Evolutionary conservation across 53 echinoderm and acorn worm species (phyloP).

Genomic region (Zoroaster sp.): DNA sequence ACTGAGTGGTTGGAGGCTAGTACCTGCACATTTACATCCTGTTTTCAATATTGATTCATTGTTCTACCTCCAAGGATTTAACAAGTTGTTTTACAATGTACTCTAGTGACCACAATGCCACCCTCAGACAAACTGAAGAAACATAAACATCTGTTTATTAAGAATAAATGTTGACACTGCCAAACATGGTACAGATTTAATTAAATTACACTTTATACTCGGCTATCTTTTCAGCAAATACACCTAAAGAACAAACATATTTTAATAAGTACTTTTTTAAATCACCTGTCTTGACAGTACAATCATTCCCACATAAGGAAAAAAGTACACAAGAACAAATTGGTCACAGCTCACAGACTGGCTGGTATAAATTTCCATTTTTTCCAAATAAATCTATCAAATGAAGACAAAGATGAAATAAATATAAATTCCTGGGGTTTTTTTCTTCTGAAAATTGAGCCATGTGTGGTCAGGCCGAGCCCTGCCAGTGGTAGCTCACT

Average conservation of each 20-base stretch:
- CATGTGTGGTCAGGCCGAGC: neutral
- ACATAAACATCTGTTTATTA: too few species aligned
- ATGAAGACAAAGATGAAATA: neutral
- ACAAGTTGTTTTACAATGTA: too few species aligned
- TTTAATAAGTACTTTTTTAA: neutral
- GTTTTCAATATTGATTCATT: too few species aligned
- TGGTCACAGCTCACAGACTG: neutral
- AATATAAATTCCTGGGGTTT: neutral
- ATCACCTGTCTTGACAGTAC: neutral
- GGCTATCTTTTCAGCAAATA: neutral
- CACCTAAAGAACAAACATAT: neutral
- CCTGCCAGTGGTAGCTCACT: neutral
- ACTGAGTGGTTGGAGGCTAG: too few species aligned
- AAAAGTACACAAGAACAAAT: neutral
- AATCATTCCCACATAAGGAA: neutral
- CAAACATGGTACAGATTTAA: neutral
- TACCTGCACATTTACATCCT: too few species aligned
- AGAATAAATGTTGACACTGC: too few species aligned
- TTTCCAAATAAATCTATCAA: conserved; percentile 32
- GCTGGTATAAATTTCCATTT: neutral
- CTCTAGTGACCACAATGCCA: too few species aligned
- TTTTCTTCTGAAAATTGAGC: neutral
- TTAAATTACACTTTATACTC: neutral
- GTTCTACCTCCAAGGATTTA: too few species aligned
- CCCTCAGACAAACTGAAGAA: too few species aligned